phyloP scores from a whole-genome alignment of 2,113 vertebrate species.

The Zonotrichia leucophrys region DNA sequence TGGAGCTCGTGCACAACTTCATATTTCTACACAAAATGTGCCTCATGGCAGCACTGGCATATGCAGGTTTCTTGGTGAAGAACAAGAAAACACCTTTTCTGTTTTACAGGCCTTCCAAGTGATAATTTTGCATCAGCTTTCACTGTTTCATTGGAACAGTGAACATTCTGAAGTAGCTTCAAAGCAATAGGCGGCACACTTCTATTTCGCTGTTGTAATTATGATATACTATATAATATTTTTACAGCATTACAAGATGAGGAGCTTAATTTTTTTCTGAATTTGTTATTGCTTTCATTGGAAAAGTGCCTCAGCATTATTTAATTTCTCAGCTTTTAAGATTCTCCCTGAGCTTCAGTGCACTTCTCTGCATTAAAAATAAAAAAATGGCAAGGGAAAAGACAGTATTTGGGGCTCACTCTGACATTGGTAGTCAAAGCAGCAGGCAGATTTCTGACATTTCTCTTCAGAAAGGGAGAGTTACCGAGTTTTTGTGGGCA shows the following conservation, averaged over 20 bases:
- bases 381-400: background rate
- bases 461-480: background rate
- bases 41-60: background rate
- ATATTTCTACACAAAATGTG: background rate
- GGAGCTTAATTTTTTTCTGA: background rate
- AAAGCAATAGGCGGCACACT: background rate
- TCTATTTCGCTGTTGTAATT: background rate
- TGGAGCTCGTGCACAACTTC: background rate
- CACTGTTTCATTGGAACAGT: background rate
- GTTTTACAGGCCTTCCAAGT: background rate
- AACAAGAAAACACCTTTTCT: background rate
- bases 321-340: background rate
- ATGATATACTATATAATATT: background rate
- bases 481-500: background rate
- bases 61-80: background rate
- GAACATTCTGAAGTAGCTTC: background rate
- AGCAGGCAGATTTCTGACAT: background rate
- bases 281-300: background rate
- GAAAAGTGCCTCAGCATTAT: background rate
- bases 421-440: background rate
- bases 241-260: background rate
- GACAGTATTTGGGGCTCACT: background rate
- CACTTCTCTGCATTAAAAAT: background rate
- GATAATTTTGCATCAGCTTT: background rate
- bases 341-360: background rate